Conservation (phyloP, 2,888 invertebrate species). For the Brenthis ino region DNA sequence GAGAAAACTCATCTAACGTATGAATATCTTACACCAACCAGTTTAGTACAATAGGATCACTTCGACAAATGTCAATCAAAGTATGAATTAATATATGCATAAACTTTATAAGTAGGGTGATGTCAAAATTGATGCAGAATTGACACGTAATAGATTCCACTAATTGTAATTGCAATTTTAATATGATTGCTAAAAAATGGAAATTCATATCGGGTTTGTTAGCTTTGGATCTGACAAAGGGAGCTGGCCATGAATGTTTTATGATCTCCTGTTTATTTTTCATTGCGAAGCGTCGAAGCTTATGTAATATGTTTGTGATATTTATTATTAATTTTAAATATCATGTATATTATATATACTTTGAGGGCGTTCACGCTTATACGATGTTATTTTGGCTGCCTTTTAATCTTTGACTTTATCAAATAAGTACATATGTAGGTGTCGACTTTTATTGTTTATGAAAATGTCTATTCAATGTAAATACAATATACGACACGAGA, state of each 20-base stretch:
- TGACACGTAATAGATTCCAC: slow-evolving; percentile 60
- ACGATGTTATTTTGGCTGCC: slow-evolving; percentile 14
- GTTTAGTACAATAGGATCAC: slow-evolving; percentile 55
- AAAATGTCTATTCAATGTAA: slow-evolving; percentile 25
- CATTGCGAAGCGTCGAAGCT: slow-evolving; percentile 64
- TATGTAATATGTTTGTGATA: slow-evolving; percentile 34
- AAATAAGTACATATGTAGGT: slow-evolving; percentile 7
- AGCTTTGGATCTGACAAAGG: slow-evolving; percentile 57
- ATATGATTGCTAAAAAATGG: slow-evolving; percentile 51
- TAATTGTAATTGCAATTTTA: slow-evolving; percentile 68
- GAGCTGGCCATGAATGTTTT: slow-evolving; percentile 69
- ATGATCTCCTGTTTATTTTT: slow-evolving; percentile 67
- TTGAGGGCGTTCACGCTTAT: not conserved
- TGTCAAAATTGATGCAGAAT: slow-evolving; percentile 58
- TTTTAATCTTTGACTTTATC: slow-evolving; percentile 21
- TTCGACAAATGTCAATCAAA: slow-evolving; percentile 69
- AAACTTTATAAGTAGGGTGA: slow-evolving; percentile 52
- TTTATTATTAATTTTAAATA: slow-evolving; percentile 32
- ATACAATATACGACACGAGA: slow-evolving; percentile 7
- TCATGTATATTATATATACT: slow-evolving; percentile 11
- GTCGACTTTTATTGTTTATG: slow-evolving; percentile 20
- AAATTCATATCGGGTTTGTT: slow-evolving; percentile 53
- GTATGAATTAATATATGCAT: slow-evolving; percentile 53
- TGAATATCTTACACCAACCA: slow-evolving; percentile 63
- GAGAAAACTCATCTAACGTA: slow-evolving; percentile 44